Conservation (phyloP, 1,140 invertebrate species). For the Ladona fulva region DNA sequence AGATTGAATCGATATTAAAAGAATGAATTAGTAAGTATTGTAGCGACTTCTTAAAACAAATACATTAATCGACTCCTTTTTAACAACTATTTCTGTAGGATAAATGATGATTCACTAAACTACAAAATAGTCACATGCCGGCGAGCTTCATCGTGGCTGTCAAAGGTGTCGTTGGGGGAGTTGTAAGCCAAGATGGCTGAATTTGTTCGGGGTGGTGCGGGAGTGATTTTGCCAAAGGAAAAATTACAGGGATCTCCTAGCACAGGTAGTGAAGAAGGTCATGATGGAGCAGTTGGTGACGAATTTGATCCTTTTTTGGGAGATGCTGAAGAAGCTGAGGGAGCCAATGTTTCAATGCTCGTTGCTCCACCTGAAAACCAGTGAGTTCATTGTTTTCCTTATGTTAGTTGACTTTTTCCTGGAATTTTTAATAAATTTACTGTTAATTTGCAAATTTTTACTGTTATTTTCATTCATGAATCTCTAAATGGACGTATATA, state of each 20-base stretch:
- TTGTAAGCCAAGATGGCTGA: slow-evolving; percentile 39
- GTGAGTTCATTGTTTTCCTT: slow-evolving; percentile 34
- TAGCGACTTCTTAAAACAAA: too few relatives aligned
- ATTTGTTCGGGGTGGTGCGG: slow-evolving; percentile 46
- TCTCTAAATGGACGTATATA: neutral
- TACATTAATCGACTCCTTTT: too few relatives aligned
- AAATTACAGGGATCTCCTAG: slow-evolving; percentile 62
- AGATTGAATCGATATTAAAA: too few relatives aligned
- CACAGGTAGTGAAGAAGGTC: slow-evolving; percentile 65
- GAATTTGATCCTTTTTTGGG: slow-evolving; percentile 64
- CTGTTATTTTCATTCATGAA: slow-evolving; percentile 9
- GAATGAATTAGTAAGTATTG: too few relatives aligned
- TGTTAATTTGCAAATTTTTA: neutral
- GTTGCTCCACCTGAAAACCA: slow-evolving; percentile 49
- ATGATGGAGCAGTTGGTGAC: slow-evolving; percentile 50
- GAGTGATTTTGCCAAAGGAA: slow-evolving; percentile 39
- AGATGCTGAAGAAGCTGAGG: slow-evolving; percentile 64
- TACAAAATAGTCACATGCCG: neutral
- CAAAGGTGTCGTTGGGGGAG: slow-evolving; percentile 2
- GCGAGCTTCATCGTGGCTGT: slow-evolving; percentile 1
- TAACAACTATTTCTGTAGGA: too few relatives aligned
- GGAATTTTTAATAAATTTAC: neutral
- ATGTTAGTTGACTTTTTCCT: neutral
- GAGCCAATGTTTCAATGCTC: slow-evolving; percentile 48
- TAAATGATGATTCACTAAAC: too few relatives aligned